Evolutionary conservation across 2,797 vertebrate species (phyloP).

Genomic region (Myoxocephalus aenaeus): DNA sequence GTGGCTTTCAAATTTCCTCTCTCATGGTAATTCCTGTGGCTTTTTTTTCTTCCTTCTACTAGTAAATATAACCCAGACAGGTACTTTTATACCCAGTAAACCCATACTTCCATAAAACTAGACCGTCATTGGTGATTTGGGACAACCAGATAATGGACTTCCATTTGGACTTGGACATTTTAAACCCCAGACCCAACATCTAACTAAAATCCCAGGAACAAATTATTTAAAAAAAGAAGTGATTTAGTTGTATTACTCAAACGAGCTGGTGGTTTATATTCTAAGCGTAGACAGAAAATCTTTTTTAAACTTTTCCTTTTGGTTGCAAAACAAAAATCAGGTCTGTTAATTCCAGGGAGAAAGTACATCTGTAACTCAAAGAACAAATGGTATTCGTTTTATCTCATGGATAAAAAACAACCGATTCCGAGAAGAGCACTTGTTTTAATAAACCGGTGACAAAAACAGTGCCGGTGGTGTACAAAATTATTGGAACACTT

Average conservation of each 20-base stretch:
- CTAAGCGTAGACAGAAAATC: neutral
- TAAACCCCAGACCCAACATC: neutral
- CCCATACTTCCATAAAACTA: neutral
- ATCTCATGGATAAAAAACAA: constrained; percentile 1
- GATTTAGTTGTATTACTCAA: neutral
- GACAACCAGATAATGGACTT: constrained; percentile 10
- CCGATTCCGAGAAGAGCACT: neutral
- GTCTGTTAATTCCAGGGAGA: neutral
- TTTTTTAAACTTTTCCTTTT: neutral
- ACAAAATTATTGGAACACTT: constrained; percentile 14
- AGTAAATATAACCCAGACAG: constrained; percentile 1
- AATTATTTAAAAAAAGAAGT: neutral
- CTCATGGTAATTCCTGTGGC: neutral
- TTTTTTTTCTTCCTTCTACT: neutral
- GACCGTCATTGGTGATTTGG: neutral
- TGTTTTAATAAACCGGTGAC: neutral
- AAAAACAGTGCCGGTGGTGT: neutral
- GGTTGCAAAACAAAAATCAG: neutral
- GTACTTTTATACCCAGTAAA: neutral
- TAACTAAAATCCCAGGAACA: neutral
- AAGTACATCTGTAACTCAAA: neutral
- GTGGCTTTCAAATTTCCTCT: constrained; percentile 24
- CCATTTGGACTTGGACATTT: constrained; percentile 1
- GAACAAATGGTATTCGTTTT: neutral
- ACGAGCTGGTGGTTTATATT: neutral